A percentile compares a stretch with the other conserved stretches of the same genome.
These are phyloP conservation scores for Cartodere bifasciata DNA, from an alignment of 2,888 invertebrate species.

Conservation along the genomic window DNA sequence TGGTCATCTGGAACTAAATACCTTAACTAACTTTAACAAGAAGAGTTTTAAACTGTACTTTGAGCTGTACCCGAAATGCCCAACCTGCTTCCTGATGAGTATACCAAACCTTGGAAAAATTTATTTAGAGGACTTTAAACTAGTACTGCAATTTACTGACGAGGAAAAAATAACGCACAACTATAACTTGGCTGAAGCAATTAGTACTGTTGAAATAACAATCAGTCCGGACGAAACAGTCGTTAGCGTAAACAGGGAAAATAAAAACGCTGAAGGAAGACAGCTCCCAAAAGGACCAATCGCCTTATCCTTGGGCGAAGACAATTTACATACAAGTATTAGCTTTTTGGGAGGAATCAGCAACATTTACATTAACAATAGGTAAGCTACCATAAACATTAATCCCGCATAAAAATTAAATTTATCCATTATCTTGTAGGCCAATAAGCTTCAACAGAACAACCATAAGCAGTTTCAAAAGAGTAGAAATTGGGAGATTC, in stretches of 20 bases:
- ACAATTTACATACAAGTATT: conserved; percentile 11
- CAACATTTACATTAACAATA: conserved; percentile 70
- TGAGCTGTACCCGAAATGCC: conserved; percentile 15
- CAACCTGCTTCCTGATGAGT: conserved; percentile 19
- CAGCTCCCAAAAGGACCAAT: conserved; percentile 6
- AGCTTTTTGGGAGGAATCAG: conserved; percentile 63
- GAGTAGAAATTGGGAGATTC: conserved; percentile 51
- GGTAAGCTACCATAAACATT: conserved; percentile 44
- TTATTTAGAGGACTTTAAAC: conserved; percentile 3
- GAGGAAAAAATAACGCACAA: conserved; percentile 8
- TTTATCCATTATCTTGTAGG: conserved; percentile 31
- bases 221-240: conserved; percentile 5
- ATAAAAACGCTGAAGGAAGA: conserved; percentile 5
- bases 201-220: conserved; percentile 15
- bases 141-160: conserved; percentile 3
- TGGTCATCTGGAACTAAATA: conserved; percentile 61
- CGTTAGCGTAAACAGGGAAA: conserved; percentile 10
- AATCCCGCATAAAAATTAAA: too few relatives aligned
- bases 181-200: conserved; percentile 6
- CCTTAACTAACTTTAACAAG: conserved; percentile 39
- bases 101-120: conserved; percentile 14
- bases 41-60: conserved; percentile 16
- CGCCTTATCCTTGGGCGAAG: conserved; percentile 10
- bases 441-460: conserved; percentile 46
- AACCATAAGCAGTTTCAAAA: conserved; percentile 48